These are phyloP conservation scores for Philonicus albiceps DNA, from an alignment of 2,888 invertebrate species.

Conservation along the genomic window DNA sequence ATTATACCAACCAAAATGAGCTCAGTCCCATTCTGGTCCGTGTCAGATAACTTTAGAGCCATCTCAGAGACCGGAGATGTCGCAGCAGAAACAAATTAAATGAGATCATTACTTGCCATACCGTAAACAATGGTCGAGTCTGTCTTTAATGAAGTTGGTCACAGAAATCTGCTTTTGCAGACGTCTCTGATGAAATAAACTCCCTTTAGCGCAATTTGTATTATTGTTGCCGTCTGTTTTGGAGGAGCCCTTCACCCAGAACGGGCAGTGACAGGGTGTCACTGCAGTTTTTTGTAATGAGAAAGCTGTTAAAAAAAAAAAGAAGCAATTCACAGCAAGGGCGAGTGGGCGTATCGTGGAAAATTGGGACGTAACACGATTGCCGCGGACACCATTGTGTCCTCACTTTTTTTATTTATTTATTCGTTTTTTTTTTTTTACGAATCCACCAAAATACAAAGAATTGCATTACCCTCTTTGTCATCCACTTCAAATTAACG, in stretches of 20 bases:
- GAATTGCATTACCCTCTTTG: not conserved
- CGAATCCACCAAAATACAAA: not conserved
- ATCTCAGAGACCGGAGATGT: not conserved
- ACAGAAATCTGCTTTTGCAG: not conserved
- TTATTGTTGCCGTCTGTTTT: not conserved
- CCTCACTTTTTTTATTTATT: not conserved
- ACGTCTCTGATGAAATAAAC: conserved; percentile 16
- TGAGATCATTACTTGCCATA: conserved; percentile 8
- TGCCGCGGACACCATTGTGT: not conserved
- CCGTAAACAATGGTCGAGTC: not conserved
- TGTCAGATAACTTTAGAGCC: not conserved
- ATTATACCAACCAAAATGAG: not conserved
- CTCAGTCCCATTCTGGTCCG: not conserved
- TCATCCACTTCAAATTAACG: not conserved
- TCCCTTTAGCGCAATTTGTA: not conserved
- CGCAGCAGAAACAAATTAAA: conserved; percentile 23
- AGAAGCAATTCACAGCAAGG: not conserved
- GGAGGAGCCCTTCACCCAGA: not conserved
- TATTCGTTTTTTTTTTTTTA: not conserved
- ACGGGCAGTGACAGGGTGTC: not conserved
- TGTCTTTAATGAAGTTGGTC: conserved; percentile 28
- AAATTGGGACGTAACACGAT: not conserved
- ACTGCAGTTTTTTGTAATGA: not conserved
- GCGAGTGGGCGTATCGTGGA: not conserved
- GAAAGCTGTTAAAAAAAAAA: not conserved